Evolutionary conservation across 2,113 vertebrate genomes (phyloP).

Genomic region (Glaucidium brasilianum): DNA sequence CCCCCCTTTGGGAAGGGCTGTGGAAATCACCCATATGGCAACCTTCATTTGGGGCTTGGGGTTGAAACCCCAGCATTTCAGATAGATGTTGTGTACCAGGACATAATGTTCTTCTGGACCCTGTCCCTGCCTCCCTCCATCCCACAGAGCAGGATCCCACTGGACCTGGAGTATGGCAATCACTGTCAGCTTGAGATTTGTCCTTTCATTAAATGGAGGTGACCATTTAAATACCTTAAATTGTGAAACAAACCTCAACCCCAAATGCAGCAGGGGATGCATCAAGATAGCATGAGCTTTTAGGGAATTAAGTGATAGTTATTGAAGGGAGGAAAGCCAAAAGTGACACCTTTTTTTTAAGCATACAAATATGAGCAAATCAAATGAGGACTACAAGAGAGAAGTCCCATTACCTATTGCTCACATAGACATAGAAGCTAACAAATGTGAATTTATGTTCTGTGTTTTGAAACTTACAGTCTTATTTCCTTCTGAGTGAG

Average conservation of each 20-base stretch:
- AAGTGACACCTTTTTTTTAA: fast-evolving
- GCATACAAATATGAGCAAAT: neutral
- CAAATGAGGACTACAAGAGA: neutral
- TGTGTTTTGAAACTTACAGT: neutral
- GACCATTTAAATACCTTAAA: neutral
- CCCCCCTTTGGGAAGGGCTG: too few relatives aligned
- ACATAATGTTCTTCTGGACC: neutral
- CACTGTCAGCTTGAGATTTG: neutral
- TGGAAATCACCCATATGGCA: too few relatives aligned
- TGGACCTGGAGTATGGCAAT: neutral
- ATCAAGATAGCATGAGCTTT: neutral
- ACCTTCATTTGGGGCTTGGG: too few relatives aligned
- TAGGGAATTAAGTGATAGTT: neutral
- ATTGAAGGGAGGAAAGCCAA: neutral
- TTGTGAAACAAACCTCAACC: neutral
- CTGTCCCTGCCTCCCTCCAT: neutral
- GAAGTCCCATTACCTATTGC: neutral
- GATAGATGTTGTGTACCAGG: neutral
- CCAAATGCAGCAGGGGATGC: neutral
- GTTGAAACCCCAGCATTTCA: too few relatives aligned
- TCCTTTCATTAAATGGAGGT: neutral
- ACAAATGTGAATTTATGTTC: neutral
- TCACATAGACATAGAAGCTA: neutral
- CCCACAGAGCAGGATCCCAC: neutral
- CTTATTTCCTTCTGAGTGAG: neutral